phyloP scores from a whole-genome alignment of 2,888 invertebrate genomes.

The Itoplectis maculator region DNA sequence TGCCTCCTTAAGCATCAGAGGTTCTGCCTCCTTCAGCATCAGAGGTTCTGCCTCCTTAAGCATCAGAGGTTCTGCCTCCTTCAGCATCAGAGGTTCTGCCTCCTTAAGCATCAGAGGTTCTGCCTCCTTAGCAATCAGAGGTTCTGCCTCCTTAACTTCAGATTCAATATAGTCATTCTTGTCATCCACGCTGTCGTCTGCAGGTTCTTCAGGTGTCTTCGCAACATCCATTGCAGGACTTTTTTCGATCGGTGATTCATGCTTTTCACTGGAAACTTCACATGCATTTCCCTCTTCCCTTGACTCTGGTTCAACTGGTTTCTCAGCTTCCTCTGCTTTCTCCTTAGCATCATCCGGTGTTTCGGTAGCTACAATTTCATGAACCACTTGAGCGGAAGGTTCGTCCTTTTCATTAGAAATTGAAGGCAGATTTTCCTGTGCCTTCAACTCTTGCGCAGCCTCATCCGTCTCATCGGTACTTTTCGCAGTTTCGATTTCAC shows the following conservation, averaged over 20 bases:
- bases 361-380: neutral
- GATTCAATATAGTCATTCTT: neutral
- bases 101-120: neutral
- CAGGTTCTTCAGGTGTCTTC: neutral
- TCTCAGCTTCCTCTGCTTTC: neutral
- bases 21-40: neutral
- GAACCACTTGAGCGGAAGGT: neutral
- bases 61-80: slow-evolving; percentile 9
- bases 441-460: neutral
- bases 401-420: neutral
- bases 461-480: slow-evolving; percentile 1
- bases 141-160: neutral
- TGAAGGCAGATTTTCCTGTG: slow-evolving; percentile 13
- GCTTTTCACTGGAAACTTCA: neutral
- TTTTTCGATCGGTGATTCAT: slow-evolving; percentile 1
- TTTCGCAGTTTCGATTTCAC: slow-evolving; percentile 15
- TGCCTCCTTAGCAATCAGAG: neutral
- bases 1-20: neutral
- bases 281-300: neutral
- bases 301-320: neutral
- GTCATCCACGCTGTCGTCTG: neutral
- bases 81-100: neutral
- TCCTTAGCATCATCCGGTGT: neutral
- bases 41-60: neutral
- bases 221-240: neutral